Evolutionary conservation across 2,797 vertebrate species (phyloP).

Genomic region (Dendrocincla fuliginosa): DNA sequence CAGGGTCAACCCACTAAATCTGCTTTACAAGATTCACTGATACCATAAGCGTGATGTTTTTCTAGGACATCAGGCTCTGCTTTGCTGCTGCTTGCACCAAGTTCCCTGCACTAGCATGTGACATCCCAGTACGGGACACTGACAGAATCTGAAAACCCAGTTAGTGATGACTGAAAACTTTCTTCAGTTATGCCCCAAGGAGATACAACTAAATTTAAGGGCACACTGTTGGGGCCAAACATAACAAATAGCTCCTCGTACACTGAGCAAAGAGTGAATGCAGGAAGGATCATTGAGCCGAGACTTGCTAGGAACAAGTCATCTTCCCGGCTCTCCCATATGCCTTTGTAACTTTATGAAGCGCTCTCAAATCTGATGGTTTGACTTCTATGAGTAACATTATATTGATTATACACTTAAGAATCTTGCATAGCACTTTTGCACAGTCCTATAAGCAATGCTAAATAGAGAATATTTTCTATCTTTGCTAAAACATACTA

Average conservation of each 20-base stretch:
- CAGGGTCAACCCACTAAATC: background rate
- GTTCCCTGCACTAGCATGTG: background rate
- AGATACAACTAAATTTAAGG: background rate
- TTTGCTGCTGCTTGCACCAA: background rate
- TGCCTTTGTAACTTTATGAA: background rate
- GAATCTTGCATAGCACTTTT: background rate
- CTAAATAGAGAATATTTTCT: background rate
- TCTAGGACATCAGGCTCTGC: background rate
- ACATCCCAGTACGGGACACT: background rate
- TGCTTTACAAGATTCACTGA: background rate
- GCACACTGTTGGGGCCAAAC: accelerated
- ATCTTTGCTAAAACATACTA: background rate
- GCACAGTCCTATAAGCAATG: background rate
- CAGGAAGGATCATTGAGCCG: background rate
- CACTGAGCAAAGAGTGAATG: background rate
- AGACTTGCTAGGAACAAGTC: background rate
- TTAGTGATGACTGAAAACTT: background rate
- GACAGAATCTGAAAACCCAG: background rate
- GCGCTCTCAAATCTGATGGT: background rate
- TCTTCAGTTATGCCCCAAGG: background rate
- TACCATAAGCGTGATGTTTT: background rate
- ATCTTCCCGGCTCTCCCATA: background rate
- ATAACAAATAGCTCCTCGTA: background rate
- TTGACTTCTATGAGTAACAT: background rate
- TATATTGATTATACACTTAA: background rate